Conservation (phyloP, 2,797 vertebrate genomes). For the Cichlasoma orientale region DNA sequence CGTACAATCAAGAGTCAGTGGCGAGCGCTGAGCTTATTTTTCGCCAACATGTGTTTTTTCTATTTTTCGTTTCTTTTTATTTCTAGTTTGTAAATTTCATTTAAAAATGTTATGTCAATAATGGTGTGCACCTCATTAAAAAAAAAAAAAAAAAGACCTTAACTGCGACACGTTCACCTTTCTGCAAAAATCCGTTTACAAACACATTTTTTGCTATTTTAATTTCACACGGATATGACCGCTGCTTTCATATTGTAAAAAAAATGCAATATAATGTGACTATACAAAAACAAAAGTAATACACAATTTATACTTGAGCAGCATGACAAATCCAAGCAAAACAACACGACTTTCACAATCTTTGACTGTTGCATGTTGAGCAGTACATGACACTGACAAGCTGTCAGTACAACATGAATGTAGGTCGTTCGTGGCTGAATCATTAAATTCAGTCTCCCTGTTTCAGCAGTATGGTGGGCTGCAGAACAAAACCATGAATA, state of each 20-base stretch:
- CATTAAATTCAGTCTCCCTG: conserved; percentile 47
- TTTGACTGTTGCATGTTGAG: background rate
- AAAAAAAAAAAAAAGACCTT: background rate
- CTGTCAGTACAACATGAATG: background rate
- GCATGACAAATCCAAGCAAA: background rate
- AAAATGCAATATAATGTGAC: background rate
- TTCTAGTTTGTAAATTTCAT: too few relatives aligned
- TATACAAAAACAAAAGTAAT: background rate
- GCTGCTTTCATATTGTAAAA: background rate
- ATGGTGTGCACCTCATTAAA: background rate
- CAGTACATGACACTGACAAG: background rate
- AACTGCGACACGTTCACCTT: background rate
- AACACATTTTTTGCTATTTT: background rate
- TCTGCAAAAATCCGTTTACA: background rate
- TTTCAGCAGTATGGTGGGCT: conserved; percentile 78
- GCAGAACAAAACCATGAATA: conserved; percentile 3
- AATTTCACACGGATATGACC: background rate
- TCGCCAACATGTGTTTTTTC: too few relatives aligned
- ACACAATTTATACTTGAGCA: background rate
- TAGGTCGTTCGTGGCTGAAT: background rate
- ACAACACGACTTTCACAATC: background rate
- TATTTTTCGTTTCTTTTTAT: too few relatives aligned
- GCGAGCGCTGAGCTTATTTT: background rate
- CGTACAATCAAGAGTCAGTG: background rate
- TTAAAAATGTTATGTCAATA: too few relatives aligned